Base-by-base conservation (phyloP, 2,888 invertebrate species). In the Nipponacmea schrenckii region DNA sequence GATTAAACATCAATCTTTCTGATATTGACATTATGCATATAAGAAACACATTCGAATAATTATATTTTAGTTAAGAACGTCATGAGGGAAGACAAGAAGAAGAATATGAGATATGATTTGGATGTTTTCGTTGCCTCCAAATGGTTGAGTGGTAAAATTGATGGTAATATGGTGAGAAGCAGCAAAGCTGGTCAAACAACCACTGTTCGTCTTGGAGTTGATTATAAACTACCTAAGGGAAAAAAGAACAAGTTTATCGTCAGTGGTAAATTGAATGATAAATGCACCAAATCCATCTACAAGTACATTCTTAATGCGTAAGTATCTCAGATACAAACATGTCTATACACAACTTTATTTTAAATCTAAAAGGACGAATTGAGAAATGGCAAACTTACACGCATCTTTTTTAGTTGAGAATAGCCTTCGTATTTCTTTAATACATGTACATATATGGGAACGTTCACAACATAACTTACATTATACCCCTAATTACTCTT, bases 141-240 rank as follows among this genome's bases (percentile, higher is more conserved):
- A 2, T 64, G 66, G 5, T 45, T 71, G 62, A 67, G 67, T 12
- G 27, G 48, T 64, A 68, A 64, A 8, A 62, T 75, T 17, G 64
- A 62, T 20, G 76, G 74, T 50, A 31, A 64, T 15, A 48, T 74
- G 39, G 68, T 50, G 5, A 24, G 67, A 0, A 71, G 64, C 0
- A 64, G 27, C 56, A 67, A 70, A 27, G 63, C 50, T 45, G 63
- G 56, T 12, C 62, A 62, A 1, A 44, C 65, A 17, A 15, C 68
- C 12, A 31, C 64, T 0, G 64, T 78, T 1, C 77, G 74, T 15
- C 3, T 81, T 5, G 73, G 72, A 14, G 46, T 74, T 14, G 79
- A 79, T 68, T 84, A 84, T 71, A 80, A 75, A 45, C 63, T 82
- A 48, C 76, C 74, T 8, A 76, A 75, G 39, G 62, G 70, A 27